These are phyloP conservation scores for Laupala kohalensis DNA, from an alignment of 1,140 invertebrate species.

Conservation along the genomic window DNA sequence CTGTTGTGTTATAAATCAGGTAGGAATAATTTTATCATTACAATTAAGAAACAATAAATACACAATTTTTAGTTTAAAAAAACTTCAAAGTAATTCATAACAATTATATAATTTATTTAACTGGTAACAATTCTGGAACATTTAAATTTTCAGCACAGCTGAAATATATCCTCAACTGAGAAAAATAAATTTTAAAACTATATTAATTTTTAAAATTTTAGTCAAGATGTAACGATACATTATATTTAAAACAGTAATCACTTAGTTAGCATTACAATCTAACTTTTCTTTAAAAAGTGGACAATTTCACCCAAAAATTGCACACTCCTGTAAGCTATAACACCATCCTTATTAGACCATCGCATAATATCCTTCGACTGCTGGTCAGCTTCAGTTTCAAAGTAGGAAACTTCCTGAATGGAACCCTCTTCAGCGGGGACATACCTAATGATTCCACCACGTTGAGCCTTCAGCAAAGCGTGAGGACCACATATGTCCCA, in stretches of 20 bases:
- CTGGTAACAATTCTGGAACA: too few relatives aligned
- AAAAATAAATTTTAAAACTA: not conserved
- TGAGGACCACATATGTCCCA: conserved; percentile 82
- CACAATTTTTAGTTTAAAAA: too few relatives aligned
- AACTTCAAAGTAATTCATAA: too few relatives aligned
- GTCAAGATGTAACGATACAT: too few relatives aligned
- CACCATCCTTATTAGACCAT: conserved; percentile 43
- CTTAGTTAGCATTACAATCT: not conserved
- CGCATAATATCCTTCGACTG: conserved; percentile 19
- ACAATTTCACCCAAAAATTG: conserved; percentile 26
- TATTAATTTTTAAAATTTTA: not conserved
- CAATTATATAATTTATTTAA: too few relatives aligned
- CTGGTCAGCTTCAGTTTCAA: conserved; percentile 20
- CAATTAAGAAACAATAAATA: too few relatives aligned
- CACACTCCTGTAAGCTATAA: conserved; percentile 42
- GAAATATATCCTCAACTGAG: too few relatives aligned
- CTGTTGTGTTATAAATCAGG: too few relatives aligned
- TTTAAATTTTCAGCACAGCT: too few relatives aligned
- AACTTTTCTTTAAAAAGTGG: conserved; percentile 1
- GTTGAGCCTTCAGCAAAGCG: conserved; percentile 51
- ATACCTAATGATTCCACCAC: conserved; percentile 42
- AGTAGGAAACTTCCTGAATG: not conserved
- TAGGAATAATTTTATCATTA: too few relatives aligned
- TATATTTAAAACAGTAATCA: too few relatives aligned
- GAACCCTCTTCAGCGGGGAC: not conserved